Evolutionary conservation across 2,113 vertebrate genomes (phyloP), one percentile per base, ranked within the genome.

Genomic region (Dunckerocampus dactyliophorus): DNA sequence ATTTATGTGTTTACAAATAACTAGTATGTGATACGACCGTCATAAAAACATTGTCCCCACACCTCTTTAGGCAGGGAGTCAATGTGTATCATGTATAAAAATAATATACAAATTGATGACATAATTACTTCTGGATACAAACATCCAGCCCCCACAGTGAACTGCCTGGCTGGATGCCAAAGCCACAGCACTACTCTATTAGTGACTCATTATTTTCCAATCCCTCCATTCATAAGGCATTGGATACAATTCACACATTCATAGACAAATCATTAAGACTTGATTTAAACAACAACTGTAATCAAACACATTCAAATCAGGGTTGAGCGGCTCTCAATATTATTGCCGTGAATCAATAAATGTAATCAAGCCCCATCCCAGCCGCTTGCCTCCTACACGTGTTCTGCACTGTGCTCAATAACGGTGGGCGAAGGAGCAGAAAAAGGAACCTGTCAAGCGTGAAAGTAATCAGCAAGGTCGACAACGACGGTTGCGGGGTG

Each of bases 401-500:
- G 54, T 15, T 5, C 10, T 8, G 51, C 46, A 46, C 2, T 48
- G 48, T 28, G 70, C 59, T 78, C 69, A 53, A 60, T 57, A 67
- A 58, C 74, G 42, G 47, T 1, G 59, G 28, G 54, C 1, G 1
- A 62, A 63, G 60, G 59, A 59, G 58, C 56, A 61, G 60, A 66
- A 67, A 71, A 67, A 9, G 60, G 51, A 66, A 49, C 73, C 45
- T 24, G 69, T 72, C 49, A 60, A 59, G 76, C 76, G 65, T 75
- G 70, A 82, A 85, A 81, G 63, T 51, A 82, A 82, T 82, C 79
- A 76, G 72, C 50, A 55, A 75, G 77, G 77, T 79, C 73, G 71
- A 65, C 67, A 63, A 74, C 70, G 60, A 54, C 54, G 49, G 67
- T 57, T 63, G 59, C 50, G 47, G 6, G 68, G 70, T 66, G 67